phyloP scores from a whole-genome alignment of 1,140 invertebrate genomes.

The Arctopsyche grandis region DNA sequence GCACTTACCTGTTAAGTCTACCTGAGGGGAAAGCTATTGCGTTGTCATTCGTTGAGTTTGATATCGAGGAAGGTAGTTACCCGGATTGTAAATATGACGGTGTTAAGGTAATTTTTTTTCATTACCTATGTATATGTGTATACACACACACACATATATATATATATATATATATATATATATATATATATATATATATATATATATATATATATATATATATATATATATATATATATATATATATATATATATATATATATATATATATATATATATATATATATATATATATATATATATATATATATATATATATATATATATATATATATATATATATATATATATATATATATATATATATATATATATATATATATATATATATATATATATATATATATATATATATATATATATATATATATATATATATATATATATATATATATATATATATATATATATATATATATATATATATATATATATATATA shows the following conservation, averaged over 20 bases:
- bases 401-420: background rate
- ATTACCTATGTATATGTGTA: background rate
- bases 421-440: background rate
- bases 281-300: background rate
- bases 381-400: background rate
- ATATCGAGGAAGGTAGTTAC: conserved; percentile 68
- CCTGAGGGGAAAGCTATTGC: conserved; percentile 70
- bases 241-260: background rate
- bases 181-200: background rate
- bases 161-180: background rate
- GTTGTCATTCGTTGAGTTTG: conserved; percentile 76
- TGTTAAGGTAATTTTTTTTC: conserved; percentile 64
- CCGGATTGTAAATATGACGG: conserved; percentile 63
- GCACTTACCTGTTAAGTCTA: conserved; percentile 80
- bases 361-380: conserved; percentile 1
- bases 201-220: background rate
- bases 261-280: background rate
- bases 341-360: conserved; percentile 8
- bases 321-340: background rate
- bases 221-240: background rate
- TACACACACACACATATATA: background rate
- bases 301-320: background rate
- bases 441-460: too few relatives aligned
- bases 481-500: too few relatives aligned
- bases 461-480: too few relatives aligned